These are phyloP conservation scores for Muntiacus reevesi DNA, from an alignment of 2,113 vertebrate species.

Conservation along the genomic window DNA sequence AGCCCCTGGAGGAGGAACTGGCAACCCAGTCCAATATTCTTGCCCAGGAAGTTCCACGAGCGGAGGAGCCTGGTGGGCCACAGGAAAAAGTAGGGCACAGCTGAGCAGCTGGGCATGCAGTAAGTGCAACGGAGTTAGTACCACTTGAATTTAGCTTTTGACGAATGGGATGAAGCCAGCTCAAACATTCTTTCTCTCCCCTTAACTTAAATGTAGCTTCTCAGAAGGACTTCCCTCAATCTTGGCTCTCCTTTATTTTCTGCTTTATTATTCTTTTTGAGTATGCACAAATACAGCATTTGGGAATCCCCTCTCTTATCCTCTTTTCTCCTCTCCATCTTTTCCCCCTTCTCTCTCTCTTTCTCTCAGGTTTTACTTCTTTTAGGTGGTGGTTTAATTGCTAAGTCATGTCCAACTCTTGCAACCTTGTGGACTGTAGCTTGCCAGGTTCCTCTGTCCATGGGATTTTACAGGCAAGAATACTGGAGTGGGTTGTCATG, in stretches of 20 bases:
- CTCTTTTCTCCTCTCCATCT: neutral
- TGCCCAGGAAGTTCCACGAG: neutral
- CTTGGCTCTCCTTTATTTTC: neutral
- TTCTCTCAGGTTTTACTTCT: neutral
- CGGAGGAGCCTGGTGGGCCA: neutral
- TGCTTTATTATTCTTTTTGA: neutral
- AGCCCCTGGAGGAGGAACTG: neutral
- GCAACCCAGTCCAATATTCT: neutral
- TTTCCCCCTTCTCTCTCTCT: neutral
- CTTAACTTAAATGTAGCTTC: neutral
- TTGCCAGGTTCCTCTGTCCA: neutral
- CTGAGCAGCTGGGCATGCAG: neutral
- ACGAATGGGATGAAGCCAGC: neutral
- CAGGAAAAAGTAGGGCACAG: neutral
- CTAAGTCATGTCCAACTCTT: neutral
- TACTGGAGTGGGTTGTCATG: neutral
- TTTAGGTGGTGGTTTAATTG: neutral
- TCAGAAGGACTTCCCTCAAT: neutral
- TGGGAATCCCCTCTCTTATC: neutral
- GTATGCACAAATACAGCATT: neutral
- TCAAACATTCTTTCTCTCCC: neutral
- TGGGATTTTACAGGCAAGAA: neutral
- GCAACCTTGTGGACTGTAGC: fast-evolving
- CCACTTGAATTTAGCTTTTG: neutral
- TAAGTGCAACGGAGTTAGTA: neutral